These are phyloP conservation scores for Lethrus apterus DNA, from an alignment of 1,140 invertebrate species.

Conservation along the genomic window DNA sequence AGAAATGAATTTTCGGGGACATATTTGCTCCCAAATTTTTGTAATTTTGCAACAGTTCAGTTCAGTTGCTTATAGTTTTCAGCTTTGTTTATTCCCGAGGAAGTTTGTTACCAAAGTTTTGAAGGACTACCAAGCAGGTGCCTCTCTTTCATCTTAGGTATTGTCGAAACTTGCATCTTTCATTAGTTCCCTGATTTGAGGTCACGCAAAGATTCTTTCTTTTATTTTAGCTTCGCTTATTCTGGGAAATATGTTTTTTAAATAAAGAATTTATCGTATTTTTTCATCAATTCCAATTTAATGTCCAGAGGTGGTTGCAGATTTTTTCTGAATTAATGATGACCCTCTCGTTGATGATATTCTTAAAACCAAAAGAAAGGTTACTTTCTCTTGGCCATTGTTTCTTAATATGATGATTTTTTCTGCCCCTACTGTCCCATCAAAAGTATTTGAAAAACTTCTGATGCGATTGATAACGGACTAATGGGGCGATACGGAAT, in stretches of 20 bases:
- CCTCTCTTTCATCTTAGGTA: conserved; percentile 7
- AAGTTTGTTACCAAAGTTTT: too few species aligned
- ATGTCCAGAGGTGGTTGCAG: conserved; percentile 36
- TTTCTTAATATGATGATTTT: conserved; percentile 29
- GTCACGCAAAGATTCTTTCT: conserved; percentile 33
- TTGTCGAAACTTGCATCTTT: conserved; percentile 5
- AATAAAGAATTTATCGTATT: conserved; percentile 33
- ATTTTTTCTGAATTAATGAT: conserved; percentile 25
- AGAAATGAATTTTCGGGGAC: too few species aligned
- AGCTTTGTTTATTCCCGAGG: too few species aligned
- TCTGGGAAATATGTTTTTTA: conserved; percentile 31
- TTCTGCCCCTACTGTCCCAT: conserved; percentile 37
- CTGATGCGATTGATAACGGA: too few species aligned
- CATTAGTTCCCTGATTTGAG: conserved; percentile 25
- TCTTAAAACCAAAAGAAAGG: conserved; percentile 17
- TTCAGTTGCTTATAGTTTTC: too few species aligned
- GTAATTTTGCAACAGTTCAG: too few species aligned
- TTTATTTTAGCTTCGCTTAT: conserved; percentile 34
- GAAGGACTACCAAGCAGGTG: conserved; percentile 1
- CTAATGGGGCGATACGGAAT: too few species aligned
- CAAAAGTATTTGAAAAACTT: conserved; percentile 37
- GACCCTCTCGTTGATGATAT: conserved; percentile 24
- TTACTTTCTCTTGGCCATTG: conserved; percentile 15
- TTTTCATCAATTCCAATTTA: conserved; percentile 39
- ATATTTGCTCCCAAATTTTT: too few species aligned